Percentiles rank a stretch among this genome's conserved stretches.
phyloP scores from a whole-genome alignment of 2,113 vertebrate species.

The Polypterus bichir region DNA sequence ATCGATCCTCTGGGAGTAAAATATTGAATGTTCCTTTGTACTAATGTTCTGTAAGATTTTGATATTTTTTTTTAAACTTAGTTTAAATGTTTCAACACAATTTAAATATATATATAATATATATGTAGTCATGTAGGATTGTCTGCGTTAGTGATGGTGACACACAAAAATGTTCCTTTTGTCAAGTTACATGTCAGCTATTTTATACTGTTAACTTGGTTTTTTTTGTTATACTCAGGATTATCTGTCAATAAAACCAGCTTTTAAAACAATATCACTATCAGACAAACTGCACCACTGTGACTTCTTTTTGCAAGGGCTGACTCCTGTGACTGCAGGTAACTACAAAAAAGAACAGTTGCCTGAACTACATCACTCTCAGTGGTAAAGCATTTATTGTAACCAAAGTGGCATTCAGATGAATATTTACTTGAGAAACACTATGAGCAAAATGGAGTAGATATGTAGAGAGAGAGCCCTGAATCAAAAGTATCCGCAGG shows the following conservation, averaged over 20 bases:
- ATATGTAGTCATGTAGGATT: constrained; percentile 21
- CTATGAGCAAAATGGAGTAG: too few species aligned
- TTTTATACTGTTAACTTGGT: constrained; percentile 55
- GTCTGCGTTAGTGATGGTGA: constrained; percentile 48
- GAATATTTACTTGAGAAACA: too few species aligned
- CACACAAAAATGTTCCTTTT: constrained; percentile 36
- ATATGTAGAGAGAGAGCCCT: too few species aligned
- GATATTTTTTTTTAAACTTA: constrained; percentile 17
- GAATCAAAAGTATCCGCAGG: too few species aligned
- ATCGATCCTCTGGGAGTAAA: constrained; percentile 24
- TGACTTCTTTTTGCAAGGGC: too few species aligned
- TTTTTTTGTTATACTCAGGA: constrained; percentile 63
- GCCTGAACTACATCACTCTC: too few species aligned
- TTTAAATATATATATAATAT: constrained; percentile 41
- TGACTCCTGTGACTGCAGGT: too few species aligned
- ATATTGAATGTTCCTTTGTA: constrained; percentile 84
- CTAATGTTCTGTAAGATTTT: constrained; percentile 48
- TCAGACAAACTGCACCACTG: too few species aligned
- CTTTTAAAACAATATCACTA: constrained; percentile 15
- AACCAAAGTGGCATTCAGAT: too few species aligned
- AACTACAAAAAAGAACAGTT: too few species aligned
- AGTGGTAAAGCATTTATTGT: too few species aligned
- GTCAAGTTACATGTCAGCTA: constrained; percentile 34
- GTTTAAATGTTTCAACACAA: constrained; percentile 22
- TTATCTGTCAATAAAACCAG: constrained; percentile 55